Percentiles rank a stretch among this genome's conserved stretches.
phyloP scores from a whole-genome alignment of 2,888 invertebrate genomes.

The Lissonota sp. region DNA sequence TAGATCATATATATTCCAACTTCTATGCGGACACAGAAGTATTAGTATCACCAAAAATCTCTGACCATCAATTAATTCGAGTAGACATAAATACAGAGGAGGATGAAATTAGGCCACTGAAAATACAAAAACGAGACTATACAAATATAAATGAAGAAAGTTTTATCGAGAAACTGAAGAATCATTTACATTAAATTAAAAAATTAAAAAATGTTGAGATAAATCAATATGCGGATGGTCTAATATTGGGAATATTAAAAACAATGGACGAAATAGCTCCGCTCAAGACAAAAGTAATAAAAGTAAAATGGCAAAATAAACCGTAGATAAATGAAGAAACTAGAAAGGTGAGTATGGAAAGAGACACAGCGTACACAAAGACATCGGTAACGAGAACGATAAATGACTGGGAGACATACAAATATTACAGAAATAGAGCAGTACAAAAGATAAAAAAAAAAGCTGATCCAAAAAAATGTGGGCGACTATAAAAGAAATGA shows the following conservation, averaged over 20 bases:
- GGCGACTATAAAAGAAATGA: constrained; percentile 22
- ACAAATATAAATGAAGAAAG: constrained; percentile 26
- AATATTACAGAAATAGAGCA: constrained; percentile 3
- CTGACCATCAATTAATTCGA: constrained; percentile 45
- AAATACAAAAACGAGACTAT: constrained; percentile 35
- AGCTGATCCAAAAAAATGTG: constrained; percentile 10
- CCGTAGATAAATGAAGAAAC: constrained; percentile 9
- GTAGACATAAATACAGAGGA: constrained; percentile 34
- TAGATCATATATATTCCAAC: constrained; percentile 47
- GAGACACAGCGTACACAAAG: not conserved
- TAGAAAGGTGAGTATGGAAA: not conserved
- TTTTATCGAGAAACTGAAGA: not conserved
- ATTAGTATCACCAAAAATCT: constrained; percentile 47
- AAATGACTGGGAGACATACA: not conserved
- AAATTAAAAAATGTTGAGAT: not conserved
- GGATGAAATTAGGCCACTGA: not conserved
- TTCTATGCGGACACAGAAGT: constrained; percentile 30
- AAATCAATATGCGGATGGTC: not conserved
- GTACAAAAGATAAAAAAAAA: constrained; percentile 4
- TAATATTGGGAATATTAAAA: not conserved
- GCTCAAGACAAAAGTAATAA: not conserved
- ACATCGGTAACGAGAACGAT: not conserved
- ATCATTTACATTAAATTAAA: constrained; percentile 1
- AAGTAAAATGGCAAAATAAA: constrained; percentile 3
- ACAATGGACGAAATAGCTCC: constrained; percentile 5